These are phyloP conservation scores for Andricus quercusramuli DNA, from an alignment of 2,888 invertebrate genomes.

Conservation along the genomic window DNA sequence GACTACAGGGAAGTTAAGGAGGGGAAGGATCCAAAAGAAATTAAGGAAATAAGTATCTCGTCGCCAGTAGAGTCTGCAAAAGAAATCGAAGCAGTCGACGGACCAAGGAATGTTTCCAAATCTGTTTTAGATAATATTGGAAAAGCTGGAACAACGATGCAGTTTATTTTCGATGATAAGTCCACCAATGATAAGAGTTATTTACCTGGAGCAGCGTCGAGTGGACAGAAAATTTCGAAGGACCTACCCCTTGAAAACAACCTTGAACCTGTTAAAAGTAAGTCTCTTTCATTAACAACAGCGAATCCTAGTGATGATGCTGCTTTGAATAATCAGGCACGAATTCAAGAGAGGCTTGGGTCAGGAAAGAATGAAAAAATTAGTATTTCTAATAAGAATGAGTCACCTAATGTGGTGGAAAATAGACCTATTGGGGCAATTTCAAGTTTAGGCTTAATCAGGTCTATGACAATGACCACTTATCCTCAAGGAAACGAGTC, in stretches of 20 bases:
- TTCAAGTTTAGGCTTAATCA: constrained; percentile 69
- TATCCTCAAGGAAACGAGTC: constrained; percentile 69
- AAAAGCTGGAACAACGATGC: constrained; percentile 84
- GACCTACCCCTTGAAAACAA: constrained; percentile 45
- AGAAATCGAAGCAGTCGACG: constrained; percentile 65
- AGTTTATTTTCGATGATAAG: constrained; percentile 81
- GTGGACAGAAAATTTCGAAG: constrained; percentile 58
- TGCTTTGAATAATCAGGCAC: constrained; percentile 42
- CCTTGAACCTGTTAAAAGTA: background rate
- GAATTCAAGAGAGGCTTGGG: constrained; percentile 58
- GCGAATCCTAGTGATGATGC: constrained; percentile 43
- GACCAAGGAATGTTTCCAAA: constrained; percentile 80
- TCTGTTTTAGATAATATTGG: constrained; percentile 85
- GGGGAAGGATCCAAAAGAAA: constrained; percentile 48
- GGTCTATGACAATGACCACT: constrained; percentile 62
- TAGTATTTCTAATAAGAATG: constrained; percentile 44
- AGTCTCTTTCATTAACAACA: constrained; percentile 42
- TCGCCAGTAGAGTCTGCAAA: background rate
- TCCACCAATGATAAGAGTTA: constrained; percentile 69
- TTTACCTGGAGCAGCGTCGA: constrained; percentile 69
- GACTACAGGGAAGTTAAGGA: background rate
- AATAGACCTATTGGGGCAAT: constrained; percentile 70
- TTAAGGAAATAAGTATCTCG: constrained; percentile 47
- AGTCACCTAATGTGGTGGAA: constrained; percentile 51
- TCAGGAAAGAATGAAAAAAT: constrained; percentile 48